Percentiles rank a stretch among this genome's conserved stretches.
Evolutionary conservation across 2,888 invertebrate genomes (phyloP).

Genomic region (Patella pellucida): DNA sequence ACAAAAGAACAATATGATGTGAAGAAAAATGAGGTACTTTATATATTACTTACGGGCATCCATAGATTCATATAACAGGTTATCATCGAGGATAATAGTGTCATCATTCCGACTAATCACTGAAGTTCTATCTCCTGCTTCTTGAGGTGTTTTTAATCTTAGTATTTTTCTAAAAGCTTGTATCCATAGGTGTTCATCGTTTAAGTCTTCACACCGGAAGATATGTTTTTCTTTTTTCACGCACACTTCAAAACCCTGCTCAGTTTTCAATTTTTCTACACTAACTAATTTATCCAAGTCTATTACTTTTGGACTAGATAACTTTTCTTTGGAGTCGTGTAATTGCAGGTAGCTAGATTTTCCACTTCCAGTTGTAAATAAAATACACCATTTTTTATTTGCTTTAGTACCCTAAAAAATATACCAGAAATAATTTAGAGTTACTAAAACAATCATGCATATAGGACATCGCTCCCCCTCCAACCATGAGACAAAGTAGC

Average conservation of each 20-base stretch:
- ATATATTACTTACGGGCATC: slow-evolving; percentile 27
- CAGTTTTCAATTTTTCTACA: neutral
- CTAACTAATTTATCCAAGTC: neutral
- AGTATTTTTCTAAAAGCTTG: neutral
- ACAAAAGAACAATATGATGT: too few relatives aligned
- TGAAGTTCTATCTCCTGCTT: neutral
- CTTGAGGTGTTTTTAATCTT: too few relatives aligned
- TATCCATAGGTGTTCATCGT: neutral
- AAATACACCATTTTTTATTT: neutral
- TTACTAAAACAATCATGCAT: too few relatives aligned
- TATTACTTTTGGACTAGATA: neutral
- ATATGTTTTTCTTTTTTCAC: neutral
- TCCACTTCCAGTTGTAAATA: neutral
- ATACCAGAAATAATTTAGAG: neutral
- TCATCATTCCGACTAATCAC: neutral
- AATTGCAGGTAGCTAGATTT: neutral
- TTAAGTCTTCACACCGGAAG: neutral
- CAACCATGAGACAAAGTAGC: too few relatives aligned
- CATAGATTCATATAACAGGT: slow-evolving; percentile 31
- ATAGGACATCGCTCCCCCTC: too few relatives aligned
- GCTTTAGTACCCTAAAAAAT: neutral
- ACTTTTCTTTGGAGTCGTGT: neutral
- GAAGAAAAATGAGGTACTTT: neutral
- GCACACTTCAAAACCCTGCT: neutral
- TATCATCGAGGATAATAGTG: slow-evolving; percentile 29